A percentile compares a stretch with the other conserved stretches of the same genome.
Evolutionary conservation across 2,888 invertebrate species (phyloP).

Genomic region (Erebia ligea): DNA sequence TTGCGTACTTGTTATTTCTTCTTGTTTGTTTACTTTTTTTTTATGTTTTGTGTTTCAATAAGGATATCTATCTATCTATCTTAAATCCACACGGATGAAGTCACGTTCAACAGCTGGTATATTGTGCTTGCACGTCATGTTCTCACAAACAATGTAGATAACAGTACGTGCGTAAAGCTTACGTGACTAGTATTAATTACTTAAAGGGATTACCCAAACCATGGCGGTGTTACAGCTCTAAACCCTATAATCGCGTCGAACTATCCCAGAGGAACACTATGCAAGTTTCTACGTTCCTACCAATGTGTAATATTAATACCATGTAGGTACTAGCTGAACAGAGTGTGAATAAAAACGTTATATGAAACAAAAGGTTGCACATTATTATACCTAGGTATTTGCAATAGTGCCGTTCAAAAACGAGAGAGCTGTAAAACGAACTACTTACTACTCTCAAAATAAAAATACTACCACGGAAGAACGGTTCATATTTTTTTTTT

Average conservation of each 20-base stretch:
- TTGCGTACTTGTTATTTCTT: no score
- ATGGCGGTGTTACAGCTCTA: slow-evolving; percentile 3
- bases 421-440: neutral
- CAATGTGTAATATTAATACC: neutral
- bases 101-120: no score
- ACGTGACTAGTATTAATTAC: slow-evolving; percentile 30
- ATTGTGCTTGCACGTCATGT: neutral
- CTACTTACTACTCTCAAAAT: neutral
- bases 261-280: neutral
- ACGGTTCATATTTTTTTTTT: no score
- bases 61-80: no score
- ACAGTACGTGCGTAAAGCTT: slow-evolving; percentile 17
- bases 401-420: neutral
- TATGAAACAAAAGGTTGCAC: neutral
- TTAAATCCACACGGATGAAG: no score
- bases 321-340: neutral
- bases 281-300: neutral
- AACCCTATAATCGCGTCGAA: neutral
- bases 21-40: no score
- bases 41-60: no score
- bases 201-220: slow-evolving; percentile 18
- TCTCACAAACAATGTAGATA: neutral
- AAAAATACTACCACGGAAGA: no score
- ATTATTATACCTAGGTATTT: neutral
- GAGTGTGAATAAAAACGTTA: neutral